Evolutionary conservation across 2,888 invertebrate species (phyloP).

Genomic region (Diogma glabrata): DNA sequence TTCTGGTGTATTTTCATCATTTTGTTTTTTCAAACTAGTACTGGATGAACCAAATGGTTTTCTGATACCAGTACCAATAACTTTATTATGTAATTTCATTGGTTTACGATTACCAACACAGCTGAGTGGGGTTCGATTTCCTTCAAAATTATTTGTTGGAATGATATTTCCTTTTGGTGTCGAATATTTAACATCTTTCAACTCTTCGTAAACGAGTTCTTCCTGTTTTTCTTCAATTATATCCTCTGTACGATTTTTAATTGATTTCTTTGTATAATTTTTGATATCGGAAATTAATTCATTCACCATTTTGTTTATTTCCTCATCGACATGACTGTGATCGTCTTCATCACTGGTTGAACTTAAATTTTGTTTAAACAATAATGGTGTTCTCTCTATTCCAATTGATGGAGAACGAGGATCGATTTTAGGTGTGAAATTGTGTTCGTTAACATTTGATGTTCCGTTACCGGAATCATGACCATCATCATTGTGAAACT

Average conservation of each 20-base stretch:
- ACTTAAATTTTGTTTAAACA: constrained; percentile 26
- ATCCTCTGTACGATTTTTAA: not conserved
- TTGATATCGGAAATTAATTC: constrained; percentile 7
- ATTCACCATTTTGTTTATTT: constrained; percentile 6
- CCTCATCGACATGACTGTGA: constrained; percentile 2
- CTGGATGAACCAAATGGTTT: no score
- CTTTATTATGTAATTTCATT: no score
- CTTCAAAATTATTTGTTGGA: not conserved
- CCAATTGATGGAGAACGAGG: constrained; percentile 32
- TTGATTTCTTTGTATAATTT: not conserved
- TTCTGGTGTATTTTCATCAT: no score
- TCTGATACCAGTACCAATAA: no score
- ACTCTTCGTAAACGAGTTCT: not conserved
- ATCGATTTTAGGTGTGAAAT: constrained; percentile 21
- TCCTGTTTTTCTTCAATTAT: not conserved
- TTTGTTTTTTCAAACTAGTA: no score
- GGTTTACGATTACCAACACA: constrained; percentile 1
- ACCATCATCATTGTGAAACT: not conserved
- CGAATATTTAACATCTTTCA: constrained; percentile 2
- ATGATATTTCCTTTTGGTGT: no score
- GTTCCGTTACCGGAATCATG: no score
- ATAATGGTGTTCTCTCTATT: constrained; percentile 31
- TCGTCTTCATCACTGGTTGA: not conserved
- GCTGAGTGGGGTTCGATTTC: not conserved
- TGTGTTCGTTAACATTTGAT: not conserved